Percentiles rank a stretch among this genome's conserved stretches.
Evolutionary conservation across 1,140 invertebrate species (phyloP).

Genomic region (Drosophila tani): DNA sequence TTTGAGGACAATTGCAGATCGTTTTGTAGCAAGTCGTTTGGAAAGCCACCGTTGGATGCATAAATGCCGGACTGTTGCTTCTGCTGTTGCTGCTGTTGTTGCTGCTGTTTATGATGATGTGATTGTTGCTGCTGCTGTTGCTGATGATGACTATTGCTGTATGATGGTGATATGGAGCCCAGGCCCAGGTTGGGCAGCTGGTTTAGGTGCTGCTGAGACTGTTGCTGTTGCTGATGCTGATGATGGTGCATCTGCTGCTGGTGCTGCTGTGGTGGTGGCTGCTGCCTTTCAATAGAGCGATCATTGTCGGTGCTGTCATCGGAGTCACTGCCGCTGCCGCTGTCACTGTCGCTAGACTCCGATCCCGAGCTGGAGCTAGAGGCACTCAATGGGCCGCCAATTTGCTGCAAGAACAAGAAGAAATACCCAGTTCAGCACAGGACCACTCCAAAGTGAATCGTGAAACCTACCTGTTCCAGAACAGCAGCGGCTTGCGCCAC

Average conservation of each 20-base stretch:
- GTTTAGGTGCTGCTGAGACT: conserved; percentile 52
- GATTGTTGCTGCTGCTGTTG: conserved; percentile 48
- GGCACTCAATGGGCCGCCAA: conserved; percentile 74
- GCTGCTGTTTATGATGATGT: conserved; percentile 69
- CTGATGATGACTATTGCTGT: conserved; percentile 59
- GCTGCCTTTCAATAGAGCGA: conserved; percentile 31
- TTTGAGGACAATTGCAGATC: conserved; percentile 89
- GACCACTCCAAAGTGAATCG: too few relatives aligned
- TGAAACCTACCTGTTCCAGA: conserved; percentile 68
- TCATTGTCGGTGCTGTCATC: conserved; percentile 81
- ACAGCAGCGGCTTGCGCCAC: conserved; percentile 74
- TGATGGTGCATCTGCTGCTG: conserved; percentile 60
- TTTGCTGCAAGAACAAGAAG: conserved; percentile 59
- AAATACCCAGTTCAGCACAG: not conserved
- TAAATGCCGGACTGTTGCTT: conserved; percentile 70
- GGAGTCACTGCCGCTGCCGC: conserved; percentile 84
- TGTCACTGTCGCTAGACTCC: conserved; percentile 85
- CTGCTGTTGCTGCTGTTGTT: conserved; percentile 54
- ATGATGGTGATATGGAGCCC: conserved; percentile 40
- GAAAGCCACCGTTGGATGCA: conserved; percentile 85
- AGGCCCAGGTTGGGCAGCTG: conserved; percentile 54
- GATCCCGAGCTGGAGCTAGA: conserved; percentile 84
- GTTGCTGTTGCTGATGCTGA: conserved; percentile 71
- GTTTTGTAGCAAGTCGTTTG: conserved; percentile 88
- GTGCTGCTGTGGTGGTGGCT: conserved; percentile 22